phyloP scores from a whole-genome alignment of 2,888 invertebrate species.

The Zaprionus bogoriensis region DNA sequence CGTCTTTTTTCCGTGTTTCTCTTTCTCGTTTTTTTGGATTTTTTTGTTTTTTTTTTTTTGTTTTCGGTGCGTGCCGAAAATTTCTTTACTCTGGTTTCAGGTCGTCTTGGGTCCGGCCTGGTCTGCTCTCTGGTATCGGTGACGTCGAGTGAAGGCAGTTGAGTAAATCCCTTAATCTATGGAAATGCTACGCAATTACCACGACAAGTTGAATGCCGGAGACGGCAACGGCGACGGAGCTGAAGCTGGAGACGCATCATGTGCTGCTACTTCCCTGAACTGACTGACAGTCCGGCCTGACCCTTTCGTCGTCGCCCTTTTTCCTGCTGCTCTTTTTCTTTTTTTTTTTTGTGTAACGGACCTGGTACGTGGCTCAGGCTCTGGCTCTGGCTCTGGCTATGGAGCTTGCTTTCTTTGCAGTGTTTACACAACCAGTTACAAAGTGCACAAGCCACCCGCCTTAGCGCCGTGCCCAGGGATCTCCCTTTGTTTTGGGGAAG shows the following conservation, averaged over 20 bases:
- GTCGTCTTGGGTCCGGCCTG: constrained; percentile 26
- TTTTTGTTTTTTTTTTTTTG: neutral
- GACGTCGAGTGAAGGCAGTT: constrained; percentile 52
- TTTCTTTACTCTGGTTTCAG: constrained; percentile 54
- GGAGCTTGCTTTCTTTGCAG: constrained; percentile 53
- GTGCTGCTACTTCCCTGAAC: constrained; percentile 48
- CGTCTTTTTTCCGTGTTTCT: constrained; percentile 53
- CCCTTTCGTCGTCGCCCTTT: constrained; percentile 69
- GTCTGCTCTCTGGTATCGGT: constrained; percentile 50
- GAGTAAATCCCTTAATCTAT: constrained; percentile 81
- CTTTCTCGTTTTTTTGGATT: constrained; percentile 11
- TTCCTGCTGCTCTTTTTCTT: neutral
- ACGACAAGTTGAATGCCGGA: constrained; percentile 67
- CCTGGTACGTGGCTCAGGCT: constrained; percentile 34
- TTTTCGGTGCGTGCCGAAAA: constrained; percentile 43
- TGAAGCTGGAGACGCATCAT: constrained; percentile 55
- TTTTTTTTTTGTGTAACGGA: constrained; percentile 27
- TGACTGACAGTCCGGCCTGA: constrained; percentile 63
- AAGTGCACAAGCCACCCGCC: constrained; percentile 71
- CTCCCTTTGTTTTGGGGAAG: constrained; percentile 9
- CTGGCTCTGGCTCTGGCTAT: constrained; percentile 29
- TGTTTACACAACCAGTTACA: constrained; percentile 81
- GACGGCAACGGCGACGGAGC: constrained; percentile 20
- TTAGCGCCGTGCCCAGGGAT: neutral
- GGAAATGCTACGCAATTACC: constrained; percentile 82